Evolutionary conservation across 2,888 invertebrate genomes (phyloP).

Genomic region (Platycheirus albimanus): DNA sequence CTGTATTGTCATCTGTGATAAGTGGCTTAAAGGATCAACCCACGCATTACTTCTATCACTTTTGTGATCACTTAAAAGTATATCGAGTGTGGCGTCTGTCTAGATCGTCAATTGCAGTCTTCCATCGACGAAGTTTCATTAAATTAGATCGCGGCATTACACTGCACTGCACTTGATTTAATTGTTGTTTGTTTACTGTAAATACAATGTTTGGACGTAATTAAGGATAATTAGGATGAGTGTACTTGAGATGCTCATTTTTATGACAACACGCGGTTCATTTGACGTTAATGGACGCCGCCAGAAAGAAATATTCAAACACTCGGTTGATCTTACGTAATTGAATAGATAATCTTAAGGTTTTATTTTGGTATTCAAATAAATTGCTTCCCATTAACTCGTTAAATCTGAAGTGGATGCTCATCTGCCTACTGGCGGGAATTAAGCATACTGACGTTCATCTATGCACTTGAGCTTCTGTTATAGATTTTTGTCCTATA

Average conservation of each 20-base stretch:
- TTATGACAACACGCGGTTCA: conserved; percentile 59
- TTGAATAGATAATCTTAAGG: conserved; percentile 43
- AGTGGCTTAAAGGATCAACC: conserved; percentile 57
- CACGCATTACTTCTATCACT: conserved; percentile 40
- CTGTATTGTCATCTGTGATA: conserved; percentile 40
- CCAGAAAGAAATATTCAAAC: conserved; percentile 17
- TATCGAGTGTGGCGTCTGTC: conserved; percentile 59
- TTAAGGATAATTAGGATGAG: conserved; percentile 69
- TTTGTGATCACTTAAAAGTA: conserved; percentile 53
- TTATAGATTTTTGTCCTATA: too few relatives aligned
- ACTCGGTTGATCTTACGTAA: conserved; percentile 48
- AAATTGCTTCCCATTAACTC: conserved; percentile 58
- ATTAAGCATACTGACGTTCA: too few relatives aligned
- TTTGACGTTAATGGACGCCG: conserved; percentile 45
- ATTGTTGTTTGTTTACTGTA: conserved; percentile 69
- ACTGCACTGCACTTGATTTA: conserved; percentile 62
- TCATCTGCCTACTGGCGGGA: too few relatives aligned
- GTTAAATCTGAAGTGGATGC: conserved; percentile 41
- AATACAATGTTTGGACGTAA: conserved; percentile 62
- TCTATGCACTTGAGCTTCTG: too few relatives aligned
- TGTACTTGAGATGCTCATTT: conserved; percentile 38
- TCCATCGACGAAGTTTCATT: conserved; percentile 57
- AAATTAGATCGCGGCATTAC: conserved; percentile 44
- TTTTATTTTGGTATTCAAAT: conserved; percentile 26
- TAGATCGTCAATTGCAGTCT: conserved; percentile 55